Percentiles rank a stretch among this genome's conserved stretches.
These are phyloP conservation scores for Catamblyrhynchus diadema DNA, from an alignment of 2,797 vertebrate species.

Conservation along the genomic window DNA sequence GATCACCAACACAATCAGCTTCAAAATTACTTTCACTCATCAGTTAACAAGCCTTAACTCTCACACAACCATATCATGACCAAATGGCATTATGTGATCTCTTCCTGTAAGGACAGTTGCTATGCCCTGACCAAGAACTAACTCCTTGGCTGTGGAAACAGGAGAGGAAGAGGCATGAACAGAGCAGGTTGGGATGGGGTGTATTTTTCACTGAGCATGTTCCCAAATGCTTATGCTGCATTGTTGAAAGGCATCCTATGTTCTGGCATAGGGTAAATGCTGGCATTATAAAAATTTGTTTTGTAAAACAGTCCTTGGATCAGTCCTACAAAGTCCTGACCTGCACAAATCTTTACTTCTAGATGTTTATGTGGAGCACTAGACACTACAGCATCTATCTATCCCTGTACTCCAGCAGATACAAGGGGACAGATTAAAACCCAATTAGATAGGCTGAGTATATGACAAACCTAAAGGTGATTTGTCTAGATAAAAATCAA, in stretches of 20 bases:
- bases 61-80: neutral
- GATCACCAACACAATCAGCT: neutral
- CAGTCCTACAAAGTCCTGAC: neutral
- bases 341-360: neutral
- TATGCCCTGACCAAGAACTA: neutral
- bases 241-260: neutral
- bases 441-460: neutral
- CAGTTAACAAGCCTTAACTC: neutral
- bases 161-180: neutral
- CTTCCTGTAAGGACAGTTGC: neutral
- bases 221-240: neutral
- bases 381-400: neutral
- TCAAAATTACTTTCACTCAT: neutral
- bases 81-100: neutral
- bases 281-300: neutral
- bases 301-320: neutral
- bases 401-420: neutral
- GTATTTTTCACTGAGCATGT: fast-evolving
- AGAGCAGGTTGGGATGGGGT: neutral
- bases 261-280: neutral
- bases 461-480: neutral
- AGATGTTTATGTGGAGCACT: fast-evolving
- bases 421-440: neutral
- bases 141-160: neutral
- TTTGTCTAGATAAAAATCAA: neutral